Conservation (phyloP, 1,140 invertebrate genomes). For the Stegodyphus mimosarum region DNA sequence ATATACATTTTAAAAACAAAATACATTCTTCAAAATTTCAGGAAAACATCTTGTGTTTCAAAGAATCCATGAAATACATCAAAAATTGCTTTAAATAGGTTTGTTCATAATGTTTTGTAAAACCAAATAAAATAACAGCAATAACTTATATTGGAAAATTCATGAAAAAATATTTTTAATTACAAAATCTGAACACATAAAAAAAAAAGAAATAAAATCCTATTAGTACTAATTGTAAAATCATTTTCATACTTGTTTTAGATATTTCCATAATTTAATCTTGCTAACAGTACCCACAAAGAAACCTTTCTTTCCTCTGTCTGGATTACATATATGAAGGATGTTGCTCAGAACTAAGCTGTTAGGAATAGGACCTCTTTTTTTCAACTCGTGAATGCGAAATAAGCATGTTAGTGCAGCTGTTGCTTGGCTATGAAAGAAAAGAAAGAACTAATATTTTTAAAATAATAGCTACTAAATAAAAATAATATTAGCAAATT, state of each 20-base stretch:
- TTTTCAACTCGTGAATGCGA: slow-evolving; percentile 81
- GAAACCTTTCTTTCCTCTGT: slow-evolving; percentile 33
- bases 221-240: not conserved
- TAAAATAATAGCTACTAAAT: not conserved
- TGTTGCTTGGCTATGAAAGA: slow-evolving; percentile 72
- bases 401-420: slow-evolving; percentile 81
- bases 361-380: slow-evolving; percentile 79
- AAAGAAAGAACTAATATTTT: not conserved
- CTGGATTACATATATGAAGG: slow-evolving; percentile 68
- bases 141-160: too few species aligned
- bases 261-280: slow-evolving; percentile 53
- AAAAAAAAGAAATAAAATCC: not conserved
- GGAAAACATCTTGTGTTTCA: too few species aligned
- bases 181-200: not conserved
- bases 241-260: slow-evolving; percentile 28
- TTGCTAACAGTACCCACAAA: slow-evolving; percentile 47
- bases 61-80: too few species aligned
- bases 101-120: too few species aligned
- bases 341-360: slow-evolving; percentile 87
- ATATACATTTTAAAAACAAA: too few species aligned
- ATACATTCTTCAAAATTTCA: too few species aligned
- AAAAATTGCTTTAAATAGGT: too few species aligned
- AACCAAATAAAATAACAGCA: too few species aligned
- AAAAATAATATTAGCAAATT: not conserved
- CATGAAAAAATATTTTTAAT: not conserved